These are phyloP conservation scores for Saimiri boliviensis DNA, from an alignment of 2,113 vertebrate genomes.

Conservation along the genomic window DNA sequence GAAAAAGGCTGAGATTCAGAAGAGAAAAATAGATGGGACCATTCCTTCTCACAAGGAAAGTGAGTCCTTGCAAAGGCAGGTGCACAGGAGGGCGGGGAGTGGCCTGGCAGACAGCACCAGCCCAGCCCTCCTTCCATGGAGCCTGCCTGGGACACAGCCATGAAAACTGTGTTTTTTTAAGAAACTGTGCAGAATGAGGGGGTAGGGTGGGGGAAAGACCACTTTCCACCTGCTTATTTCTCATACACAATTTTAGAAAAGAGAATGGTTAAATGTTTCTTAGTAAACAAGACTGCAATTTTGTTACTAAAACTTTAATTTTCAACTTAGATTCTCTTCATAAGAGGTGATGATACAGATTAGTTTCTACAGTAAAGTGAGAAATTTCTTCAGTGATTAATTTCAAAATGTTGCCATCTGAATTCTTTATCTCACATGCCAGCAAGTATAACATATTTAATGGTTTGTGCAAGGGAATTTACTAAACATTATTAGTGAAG, in stretches of 20 bases:
- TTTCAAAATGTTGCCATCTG: not conserved
- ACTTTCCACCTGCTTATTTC: not conserved
- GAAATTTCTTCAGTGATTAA: not conserved
- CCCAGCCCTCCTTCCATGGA: not conserved
- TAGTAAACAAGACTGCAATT: not conserved
- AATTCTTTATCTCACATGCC: not conserved
- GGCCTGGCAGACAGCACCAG: no score
- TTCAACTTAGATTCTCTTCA: not conserved
- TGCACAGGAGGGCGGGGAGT: accelerated
- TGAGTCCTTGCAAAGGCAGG: accelerated
- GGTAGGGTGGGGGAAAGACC: not conserved
- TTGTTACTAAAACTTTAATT: not conserved
- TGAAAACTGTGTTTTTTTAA: not conserved
- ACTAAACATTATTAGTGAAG: not conserved
- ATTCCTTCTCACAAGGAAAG: not conserved
- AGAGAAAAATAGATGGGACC: not conserved
- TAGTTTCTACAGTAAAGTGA: not conserved
- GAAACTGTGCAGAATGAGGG: not conserved
- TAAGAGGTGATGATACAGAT: not conserved
- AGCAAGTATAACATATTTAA: not conserved
- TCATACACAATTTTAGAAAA: not conserved
- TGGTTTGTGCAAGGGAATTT: no score
- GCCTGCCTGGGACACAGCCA: not conserved
- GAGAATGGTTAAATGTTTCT: not conserved
- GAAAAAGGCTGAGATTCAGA: not conserved